Evolutionary conservation across 1,140 invertebrate species (phyloP).

Genomic region (Papilio aristodemus): DNA sequence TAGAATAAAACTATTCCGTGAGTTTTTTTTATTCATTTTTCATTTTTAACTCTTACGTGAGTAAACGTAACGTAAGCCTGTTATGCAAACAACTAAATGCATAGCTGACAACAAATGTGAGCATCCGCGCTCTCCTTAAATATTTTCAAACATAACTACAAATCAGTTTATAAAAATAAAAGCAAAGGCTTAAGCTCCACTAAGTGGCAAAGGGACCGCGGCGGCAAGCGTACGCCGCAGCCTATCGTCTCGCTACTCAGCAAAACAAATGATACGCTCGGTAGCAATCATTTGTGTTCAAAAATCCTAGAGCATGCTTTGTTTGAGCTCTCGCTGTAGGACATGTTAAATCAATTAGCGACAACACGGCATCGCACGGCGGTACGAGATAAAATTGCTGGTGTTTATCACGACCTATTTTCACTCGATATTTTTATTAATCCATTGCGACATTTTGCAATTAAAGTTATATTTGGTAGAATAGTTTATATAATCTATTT

Average conservation of each 20-base stretch:
- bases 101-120: conserved; percentile 11
- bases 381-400: not conserved
- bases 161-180: conserved; percentile 19
- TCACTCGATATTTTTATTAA: not conserved
- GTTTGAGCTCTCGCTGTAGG: conserved; percentile 1
- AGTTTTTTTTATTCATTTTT: not conserved
- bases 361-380: no score
- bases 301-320: not conserved
- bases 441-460: no score
- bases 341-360: conserved; percentile 30
- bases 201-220: conserved; percentile 23
- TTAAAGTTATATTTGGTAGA: no score
- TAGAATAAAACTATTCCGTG: no score
- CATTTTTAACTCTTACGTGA: not conserved
- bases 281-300: conserved; percentile 29
- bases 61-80: conserved; percentile 1
- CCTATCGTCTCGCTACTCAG: conserved; percentile 23
- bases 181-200: conserved; percentile 5
- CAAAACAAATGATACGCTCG: conserved; percentile 30
- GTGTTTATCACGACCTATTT: not conserved
- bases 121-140: conserved; percentile 19
- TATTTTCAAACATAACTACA: conserved; percentile 22
- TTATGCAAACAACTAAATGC: conserved; percentile 14
- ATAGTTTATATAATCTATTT: no score
- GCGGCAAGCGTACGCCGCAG: not conserved